Conservation (phyloP, 2,797 vertebrate genomes). For the Clamator glandarius region DNA sequence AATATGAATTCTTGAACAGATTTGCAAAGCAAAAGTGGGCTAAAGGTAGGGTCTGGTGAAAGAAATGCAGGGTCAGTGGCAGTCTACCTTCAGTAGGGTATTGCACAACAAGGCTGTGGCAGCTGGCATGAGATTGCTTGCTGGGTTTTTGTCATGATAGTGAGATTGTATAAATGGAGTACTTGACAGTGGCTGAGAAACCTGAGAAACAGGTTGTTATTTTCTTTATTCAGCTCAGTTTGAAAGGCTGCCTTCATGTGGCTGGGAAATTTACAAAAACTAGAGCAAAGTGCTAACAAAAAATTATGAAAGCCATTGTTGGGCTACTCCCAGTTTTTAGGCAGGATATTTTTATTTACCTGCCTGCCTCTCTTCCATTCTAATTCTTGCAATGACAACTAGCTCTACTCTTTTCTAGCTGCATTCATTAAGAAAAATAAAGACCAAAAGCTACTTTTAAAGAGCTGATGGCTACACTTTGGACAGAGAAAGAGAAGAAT, state of each 20-base stretch:
- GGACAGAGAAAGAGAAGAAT: not conserved
- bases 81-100: not conserved
- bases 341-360: not conserved
- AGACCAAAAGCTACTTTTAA: not conserved
- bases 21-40: conserved; percentile 21
- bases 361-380: not conserved
- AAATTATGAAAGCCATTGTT: not conserved
- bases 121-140: not conserved
- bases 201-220: not conserved
- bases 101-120: conserved; percentile 25
- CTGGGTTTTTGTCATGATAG: not conserved
- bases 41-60: conserved; percentile 49
- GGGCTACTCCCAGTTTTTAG: not conserved
- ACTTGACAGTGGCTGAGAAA: not conserved
- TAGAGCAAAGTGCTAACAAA: not conserved
- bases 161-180: not conserved
- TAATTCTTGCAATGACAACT: not conserved
- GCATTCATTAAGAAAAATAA: not conserved
- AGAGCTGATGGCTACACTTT: not conserved
- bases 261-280: not conserved
- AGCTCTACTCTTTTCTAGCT: not conserved
- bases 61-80: conserved; percentile 1
- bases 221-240: not conserved
- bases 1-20: conserved; percentile 10
- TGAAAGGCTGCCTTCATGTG: not conserved